Evolutionary conservation across 2,888 invertebrate species (phyloP), one percentile per base, ranked within the genome.

Genomic region (Epinotia demarniana): DNA sequence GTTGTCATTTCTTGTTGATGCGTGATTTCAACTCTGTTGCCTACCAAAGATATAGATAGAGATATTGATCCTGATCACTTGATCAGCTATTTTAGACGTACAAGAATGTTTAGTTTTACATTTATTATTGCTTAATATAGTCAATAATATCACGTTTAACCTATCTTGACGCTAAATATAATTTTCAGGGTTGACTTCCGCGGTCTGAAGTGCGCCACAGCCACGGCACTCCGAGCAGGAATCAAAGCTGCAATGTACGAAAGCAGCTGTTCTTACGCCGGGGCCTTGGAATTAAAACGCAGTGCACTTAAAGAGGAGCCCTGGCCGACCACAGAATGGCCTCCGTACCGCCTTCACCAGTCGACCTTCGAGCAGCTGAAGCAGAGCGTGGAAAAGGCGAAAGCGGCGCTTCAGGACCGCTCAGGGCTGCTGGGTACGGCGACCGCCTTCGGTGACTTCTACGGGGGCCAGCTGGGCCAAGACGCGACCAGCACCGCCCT

Each of bases 261-360:
- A 95, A 98, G 98, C 94, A 98, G 98, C 87, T 98, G 98, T 95
- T 98, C 98, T 91, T 98, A 98, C 94, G 97, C 97, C 89, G 96
- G 97, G 89, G 97, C 97, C 86, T 93, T 97, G 85, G 97, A 97
- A 93, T 93, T 97, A 84, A 97, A 97, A 90, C 95, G 97, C 83
- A 95, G 96, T 80, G 95, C 96, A 78, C 85, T 94, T 63, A 92
- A 93, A 79, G 95, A 93, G 83, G 95, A 93, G 80, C 94, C 92
- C 64, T 96, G 95, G 90, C 95, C 96, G 6, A 94, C 96, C 0
- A 89, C 95, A 73, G 96, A 96, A 88, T 96, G 96, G 96, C 96
- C 96, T 0, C 95, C 96, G 0, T 98, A 98, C 89, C 95, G 98
- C 64, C 96, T 97, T 77, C 97, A 97, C 87, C 97, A 97, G 83